phyloP scores from a whole-genome alignment of 2,113 vertebrate genomes.

The Lepisosteus oculatus region DNA sequence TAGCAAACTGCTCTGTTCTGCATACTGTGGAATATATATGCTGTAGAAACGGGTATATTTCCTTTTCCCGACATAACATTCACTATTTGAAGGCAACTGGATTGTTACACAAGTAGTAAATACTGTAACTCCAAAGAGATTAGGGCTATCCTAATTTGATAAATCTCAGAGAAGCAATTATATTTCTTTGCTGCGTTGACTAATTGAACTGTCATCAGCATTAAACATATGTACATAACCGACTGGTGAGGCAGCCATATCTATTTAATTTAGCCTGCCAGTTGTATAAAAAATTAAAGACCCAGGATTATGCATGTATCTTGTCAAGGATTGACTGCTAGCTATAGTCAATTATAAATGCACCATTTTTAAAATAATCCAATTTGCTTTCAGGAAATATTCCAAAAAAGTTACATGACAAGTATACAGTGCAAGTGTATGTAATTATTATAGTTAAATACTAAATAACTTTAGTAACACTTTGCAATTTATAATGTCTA shows the following conservation, averaged over 20 bases:
- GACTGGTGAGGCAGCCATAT: conserved; percentile 34
- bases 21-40: conserved; percentile 38
- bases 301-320: conserved; percentile 34
- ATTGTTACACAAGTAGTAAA: conserved; percentile 45
- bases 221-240: conserved; percentile 37
- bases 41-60: conserved; percentile 48
- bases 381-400: conserved; percentile 8
- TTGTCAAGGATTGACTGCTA: conserved; percentile 35
- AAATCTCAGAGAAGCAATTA: conserved; percentile 52
- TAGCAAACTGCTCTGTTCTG: conserved; percentile 32
- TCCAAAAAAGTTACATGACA: conserved; percentile 1
- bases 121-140: conserved; percentile 65
- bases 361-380: conserved; percentile 36
- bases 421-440: background rate
- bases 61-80: conserved; percentile 37
- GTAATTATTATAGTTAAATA: too few relatives aligned
- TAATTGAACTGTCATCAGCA: conserved; percentile 52
- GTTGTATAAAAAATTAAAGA: conserved; percentile 37
- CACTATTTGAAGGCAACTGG: conserved; percentile 40
- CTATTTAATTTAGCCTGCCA: conserved; percentile 12
- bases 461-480: too few relatives aligned
- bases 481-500: too few relatives aligned
- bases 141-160: conserved; percentile 66
- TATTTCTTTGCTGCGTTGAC: conserved; percentile 56
- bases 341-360: conserved; percentile 36